phyloP scores from a whole-genome alignment of 2,888 invertebrate genomes.

The Odontomyia ornata region DNA sequence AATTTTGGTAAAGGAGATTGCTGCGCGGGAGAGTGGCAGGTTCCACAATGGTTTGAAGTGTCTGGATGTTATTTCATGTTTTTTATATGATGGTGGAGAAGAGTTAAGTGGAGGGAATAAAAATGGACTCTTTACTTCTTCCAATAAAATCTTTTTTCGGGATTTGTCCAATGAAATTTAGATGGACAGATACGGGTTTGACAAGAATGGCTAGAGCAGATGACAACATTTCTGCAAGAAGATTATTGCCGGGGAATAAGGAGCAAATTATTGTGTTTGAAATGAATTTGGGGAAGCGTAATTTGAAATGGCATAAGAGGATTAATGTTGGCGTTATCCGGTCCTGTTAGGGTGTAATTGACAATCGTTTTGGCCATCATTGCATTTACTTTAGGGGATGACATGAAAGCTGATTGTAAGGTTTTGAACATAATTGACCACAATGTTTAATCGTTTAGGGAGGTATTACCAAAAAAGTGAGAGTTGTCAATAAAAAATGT shows the following conservation, averaged over 20 bases:
- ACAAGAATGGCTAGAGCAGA: neutral
- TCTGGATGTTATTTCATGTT: constrained; percentile 12
- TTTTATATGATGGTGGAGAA: neutral
- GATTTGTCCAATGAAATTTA: neutral
- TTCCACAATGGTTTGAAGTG: neutral
- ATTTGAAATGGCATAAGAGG: constrained; percentile 28
- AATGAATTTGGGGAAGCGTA: constrained; percentile 6
- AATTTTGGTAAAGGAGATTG: neutral
- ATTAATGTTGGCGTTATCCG: neutral
- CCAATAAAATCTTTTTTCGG: constrained; percentile 9
- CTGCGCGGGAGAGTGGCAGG: too few relatives aligned
- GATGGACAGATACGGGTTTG: neutral
- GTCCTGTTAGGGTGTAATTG: neutral
- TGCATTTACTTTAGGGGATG: neutral
- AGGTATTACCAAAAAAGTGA: too few relatives aligned
- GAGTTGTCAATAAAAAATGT: too few relatives aligned
- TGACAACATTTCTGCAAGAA: constrained; percentile 7
- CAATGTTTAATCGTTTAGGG: too few relatives aligned
- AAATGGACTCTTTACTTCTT: constrained; percentile 26
- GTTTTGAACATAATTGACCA: too few relatives aligned
- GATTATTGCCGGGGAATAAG: constrained; percentile 15
- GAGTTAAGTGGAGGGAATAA: constrained; percentile 24
- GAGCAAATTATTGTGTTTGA: constrained; percentile 15
- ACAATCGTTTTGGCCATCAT: neutral
- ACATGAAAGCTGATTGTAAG: neutral